phyloP scores from a whole-genome alignment of 2,797 vertebrate genomes.

The Gadopsis marmoratus region DNA sequence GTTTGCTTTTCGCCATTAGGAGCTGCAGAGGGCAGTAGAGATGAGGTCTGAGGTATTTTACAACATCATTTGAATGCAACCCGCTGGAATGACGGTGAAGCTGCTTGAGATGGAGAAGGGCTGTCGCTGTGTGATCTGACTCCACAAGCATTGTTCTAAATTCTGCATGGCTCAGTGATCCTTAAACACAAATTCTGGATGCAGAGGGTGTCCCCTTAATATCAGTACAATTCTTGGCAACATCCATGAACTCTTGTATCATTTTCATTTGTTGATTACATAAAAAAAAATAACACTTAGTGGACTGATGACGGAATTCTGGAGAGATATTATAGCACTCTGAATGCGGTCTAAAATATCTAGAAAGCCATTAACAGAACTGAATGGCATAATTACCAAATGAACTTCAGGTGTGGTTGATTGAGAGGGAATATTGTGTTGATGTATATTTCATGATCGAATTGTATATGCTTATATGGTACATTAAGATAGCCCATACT shows the following conservation, averaged over 20 bases:
- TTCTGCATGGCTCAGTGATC: background rate
- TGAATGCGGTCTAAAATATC: background rate
- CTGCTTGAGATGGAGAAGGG: background rate
- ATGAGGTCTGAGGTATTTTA: background rate
- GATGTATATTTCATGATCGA: background rate
- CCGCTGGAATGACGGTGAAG: background rate
- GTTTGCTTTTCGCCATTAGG: background rate
- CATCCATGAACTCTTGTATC: background rate
- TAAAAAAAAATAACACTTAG: background rate
- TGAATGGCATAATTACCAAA: background rate
- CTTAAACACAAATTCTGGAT: conserved; percentile 8
- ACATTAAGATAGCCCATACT: background rate
- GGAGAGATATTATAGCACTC: background rate
- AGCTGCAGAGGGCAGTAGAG: background rate
- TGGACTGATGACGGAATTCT: background rate
- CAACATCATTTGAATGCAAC: conserved; percentile 9
- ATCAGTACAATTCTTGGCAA: conserved; percentile 1
- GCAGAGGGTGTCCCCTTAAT: conserved; percentile 16
- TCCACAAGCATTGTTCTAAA: conserved; percentile 9
- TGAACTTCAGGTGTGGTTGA: background rate
- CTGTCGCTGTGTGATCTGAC: conserved; percentile 7
- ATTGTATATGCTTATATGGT: background rate
- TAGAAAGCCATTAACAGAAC: background rate
- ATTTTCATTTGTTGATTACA: conserved; percentile 10
- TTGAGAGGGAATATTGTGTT: background rate